Percentiles rank a stretch among this genome's conserved stretches.
These are phyloP conservation scores for Diadumene lineata DNA, from an alignment of 92 coral and sea anemone genomes.

Conservation along the genomic window DNA sequence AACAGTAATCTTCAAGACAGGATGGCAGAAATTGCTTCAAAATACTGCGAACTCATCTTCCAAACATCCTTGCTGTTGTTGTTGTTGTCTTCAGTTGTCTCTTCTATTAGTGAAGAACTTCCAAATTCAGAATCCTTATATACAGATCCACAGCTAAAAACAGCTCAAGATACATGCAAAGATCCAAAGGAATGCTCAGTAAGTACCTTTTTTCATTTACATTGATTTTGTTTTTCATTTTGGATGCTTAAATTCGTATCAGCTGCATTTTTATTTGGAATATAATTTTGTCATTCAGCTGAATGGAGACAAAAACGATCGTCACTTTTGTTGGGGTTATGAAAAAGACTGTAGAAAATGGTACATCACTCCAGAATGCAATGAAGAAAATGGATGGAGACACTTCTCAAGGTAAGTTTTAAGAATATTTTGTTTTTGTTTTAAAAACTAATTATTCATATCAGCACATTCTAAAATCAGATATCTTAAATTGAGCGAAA, in stretches of 20 bases:
- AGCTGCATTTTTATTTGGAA: too few species aligned
- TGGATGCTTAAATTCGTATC: background rate
- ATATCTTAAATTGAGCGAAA: too few species aligned
- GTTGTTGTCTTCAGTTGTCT: background rate
- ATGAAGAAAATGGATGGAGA: slow-evolving; percentile 64
- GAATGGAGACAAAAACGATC: background rate
- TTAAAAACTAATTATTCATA: background rate
- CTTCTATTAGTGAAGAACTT: background rate
- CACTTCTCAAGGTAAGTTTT: slow-evolving; percentile 54
- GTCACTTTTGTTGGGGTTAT: slow-evolving; percentile 85
- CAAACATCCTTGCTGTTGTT: background rate
- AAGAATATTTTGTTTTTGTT: background rate
- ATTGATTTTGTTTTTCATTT: too few species aligned
- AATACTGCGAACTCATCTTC: background rate
- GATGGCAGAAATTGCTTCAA: background rate
- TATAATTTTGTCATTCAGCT: background rate
- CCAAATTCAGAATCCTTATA: slow-evolving; percentile 1
- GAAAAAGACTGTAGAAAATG: slow-evolving; percentile 76
- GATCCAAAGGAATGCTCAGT: slow-evolving; percentile 25
- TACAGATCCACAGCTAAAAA: background rate
- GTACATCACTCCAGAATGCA: slow-evolving; percentile 80
- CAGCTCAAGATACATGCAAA: slow-evolving; percentile 7
- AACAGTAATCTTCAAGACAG: background rate
- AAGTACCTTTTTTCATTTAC: background rate
- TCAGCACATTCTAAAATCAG: too few species aligned